Evolutionary conservation across 2,797 vertebrate genomes (phyloP).

Genomic region (Oreochromis mossambicus): DNA sequence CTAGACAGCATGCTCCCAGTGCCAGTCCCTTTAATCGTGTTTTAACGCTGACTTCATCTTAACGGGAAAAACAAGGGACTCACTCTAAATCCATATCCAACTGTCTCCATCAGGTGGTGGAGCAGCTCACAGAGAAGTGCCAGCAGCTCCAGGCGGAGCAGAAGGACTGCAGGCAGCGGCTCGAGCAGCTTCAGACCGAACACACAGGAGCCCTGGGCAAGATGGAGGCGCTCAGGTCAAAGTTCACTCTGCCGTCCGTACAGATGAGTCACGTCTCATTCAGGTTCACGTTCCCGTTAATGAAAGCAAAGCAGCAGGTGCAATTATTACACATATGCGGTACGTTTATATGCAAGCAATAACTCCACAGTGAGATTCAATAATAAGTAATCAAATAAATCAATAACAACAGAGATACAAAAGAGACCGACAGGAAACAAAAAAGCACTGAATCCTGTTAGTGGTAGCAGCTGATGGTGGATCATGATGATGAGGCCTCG

Average conservation of each 20-base stretch:
- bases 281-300: not conserved
- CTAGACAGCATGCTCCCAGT: fast-evolving
- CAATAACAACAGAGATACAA: fast-evolving
- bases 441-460: fast-evolving
- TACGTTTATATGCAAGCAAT: fast-evolving
- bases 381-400: not conserved
- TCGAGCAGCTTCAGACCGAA: conserved; percentile 39
- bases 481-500: conserved; percentile 61
- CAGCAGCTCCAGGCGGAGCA: conserved; percentile 62
- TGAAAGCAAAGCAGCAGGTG: fast-evolving
- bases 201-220: conserved; percentile 33
- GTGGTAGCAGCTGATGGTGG: conserved; percentile 69
- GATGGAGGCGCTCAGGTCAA: conserved; percentile 62
- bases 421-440: not conserved
- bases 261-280: not conserved
- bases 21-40: not conserved
- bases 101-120: conserved; percentile 49
- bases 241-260: not conserved
- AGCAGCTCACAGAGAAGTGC: conserved; percentile 69
- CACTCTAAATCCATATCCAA: fast-evolving
- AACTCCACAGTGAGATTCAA: not conserved
- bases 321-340: fast-evolving
- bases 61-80: fast-evolving
- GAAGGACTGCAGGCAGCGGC: not conserved
- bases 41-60: not conserved